Percentiles rank a stretch among this genome's conserved stretches.
Conservation (phyloP, 2,797 vertebrate genomes). For the Adelosebastes latens region DNA sequence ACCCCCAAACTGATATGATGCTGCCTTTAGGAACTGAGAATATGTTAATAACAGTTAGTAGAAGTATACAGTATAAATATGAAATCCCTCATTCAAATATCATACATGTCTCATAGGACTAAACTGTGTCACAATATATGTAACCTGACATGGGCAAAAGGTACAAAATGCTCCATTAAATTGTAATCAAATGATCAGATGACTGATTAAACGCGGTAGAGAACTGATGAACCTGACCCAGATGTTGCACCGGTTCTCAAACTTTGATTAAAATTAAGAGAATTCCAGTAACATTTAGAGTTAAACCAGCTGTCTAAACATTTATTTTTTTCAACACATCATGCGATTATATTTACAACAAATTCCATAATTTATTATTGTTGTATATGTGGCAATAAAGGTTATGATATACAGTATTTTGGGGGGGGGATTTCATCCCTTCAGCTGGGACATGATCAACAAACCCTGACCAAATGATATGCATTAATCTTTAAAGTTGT, state of each 20-base stretch:
- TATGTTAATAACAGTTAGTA: neutral
- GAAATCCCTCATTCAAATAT: neutral
- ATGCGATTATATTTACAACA: constrained; percentile 33
- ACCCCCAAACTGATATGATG: neutral
- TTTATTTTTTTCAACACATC: constrained; percentile 39
- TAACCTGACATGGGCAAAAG: neutral
- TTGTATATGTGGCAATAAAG: neutral
- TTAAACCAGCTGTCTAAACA: constrained; percentile 35
- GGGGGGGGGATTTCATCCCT: constrained; percentile 19
- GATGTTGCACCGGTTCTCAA: constrained; percentile 9
- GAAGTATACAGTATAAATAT: neutral
- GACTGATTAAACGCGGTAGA: neutral
- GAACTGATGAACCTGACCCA: constrained; percentile 30
- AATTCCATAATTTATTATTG: constrained; percentile 5
- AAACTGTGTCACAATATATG: neutral
- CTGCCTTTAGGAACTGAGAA: neutral
- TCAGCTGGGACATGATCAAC: neutral
- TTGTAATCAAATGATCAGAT: neutral
- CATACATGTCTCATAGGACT: constrained; percentile 15
- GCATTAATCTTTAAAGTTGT: neutral
- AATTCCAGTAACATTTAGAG: constrained; percentile 15
- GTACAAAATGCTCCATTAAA: constrained; percentile 1
- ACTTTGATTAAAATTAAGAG: constrained; percentile 27
- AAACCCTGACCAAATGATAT: constrained; percentile 5
- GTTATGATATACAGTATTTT: neutral